Conservation (phyloP, 2,797 vertebrate species). For the Lutjanus campechanus region DNA sequence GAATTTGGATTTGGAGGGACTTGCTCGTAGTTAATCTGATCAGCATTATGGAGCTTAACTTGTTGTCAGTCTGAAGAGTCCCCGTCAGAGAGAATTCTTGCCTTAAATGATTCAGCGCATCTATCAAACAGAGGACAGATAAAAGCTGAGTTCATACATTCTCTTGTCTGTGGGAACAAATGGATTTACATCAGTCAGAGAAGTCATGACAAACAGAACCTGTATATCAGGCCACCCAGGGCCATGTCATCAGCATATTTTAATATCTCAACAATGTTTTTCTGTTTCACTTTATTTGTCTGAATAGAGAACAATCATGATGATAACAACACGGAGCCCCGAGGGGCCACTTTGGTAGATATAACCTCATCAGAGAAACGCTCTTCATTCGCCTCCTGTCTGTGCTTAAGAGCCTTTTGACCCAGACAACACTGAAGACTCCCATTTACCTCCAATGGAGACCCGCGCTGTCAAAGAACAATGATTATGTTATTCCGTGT, state of each 20-base stretch:
- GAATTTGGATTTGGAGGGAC: neutral
- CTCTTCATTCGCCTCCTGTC: slow-evolving; percentile 21
- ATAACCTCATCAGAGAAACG: slow-evolving; percentile 59
- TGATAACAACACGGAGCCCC: slow-evolving; percentile 30
- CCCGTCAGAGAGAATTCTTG: neutral
- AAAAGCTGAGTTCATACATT: neutral
- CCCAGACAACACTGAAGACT: slow-evolving; percentile 50
- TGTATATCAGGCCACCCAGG: slow-evolving; percentile 11
- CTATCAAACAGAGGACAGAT: neutral
- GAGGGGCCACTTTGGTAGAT: slow-evolving; percentile 49
- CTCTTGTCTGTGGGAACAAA: neutral
- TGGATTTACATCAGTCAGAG: neutral
- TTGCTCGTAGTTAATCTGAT: neutral
- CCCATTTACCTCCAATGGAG: slow-evolving; percentile 45
- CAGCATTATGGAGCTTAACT: neutral
- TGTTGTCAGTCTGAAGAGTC: no score
- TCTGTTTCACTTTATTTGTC: slow-evolving; percentile 36
- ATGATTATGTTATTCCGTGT: neutral
- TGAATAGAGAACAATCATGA: slow-evolving; percentile 27
- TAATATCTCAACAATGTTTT: slow-evolving; percentile 20
- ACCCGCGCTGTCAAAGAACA: slow-evolving; percentile 25
- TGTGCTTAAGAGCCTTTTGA: slow-evolving; percentile 54
- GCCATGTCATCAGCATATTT: slow-evolving; percentile 29
- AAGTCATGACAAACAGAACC: slow-evolving; percentile 13
- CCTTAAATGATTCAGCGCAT: neutral